These are phyloP conservation scores for Rotaria sp. DNA, from an alignment of 2,888 invertebrate genomes.

Conservation along the genomic window DNA sequence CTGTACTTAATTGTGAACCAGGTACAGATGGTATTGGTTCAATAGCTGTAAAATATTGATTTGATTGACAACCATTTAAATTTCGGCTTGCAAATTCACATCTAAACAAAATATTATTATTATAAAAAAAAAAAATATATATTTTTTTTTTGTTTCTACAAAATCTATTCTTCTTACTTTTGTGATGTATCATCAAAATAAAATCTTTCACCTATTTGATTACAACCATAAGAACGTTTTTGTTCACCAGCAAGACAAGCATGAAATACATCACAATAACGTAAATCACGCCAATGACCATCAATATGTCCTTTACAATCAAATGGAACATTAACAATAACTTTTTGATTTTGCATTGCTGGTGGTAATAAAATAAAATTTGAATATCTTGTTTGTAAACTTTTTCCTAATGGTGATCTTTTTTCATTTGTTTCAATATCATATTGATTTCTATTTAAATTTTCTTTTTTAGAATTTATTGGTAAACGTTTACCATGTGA, in stretches of 20 bases:
- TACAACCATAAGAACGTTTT: constrained; percentile 37
- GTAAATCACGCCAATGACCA: constrained; percentile 38
- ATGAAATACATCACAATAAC: constrained; percentile 40
- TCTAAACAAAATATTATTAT: neutral
- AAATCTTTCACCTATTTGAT: constrained; percentile 38
- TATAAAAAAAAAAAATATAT: neutral
- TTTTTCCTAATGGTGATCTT: neutral
- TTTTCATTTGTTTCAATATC: neutral
- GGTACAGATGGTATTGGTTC: neutral
- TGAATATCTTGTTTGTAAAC: neutral
- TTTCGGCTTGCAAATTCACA: constrained; percentile 35
- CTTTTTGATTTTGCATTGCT: neutral
- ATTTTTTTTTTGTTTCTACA: neutral
- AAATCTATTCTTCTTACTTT: neutral
- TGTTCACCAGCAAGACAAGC: constrained; percentile 37
- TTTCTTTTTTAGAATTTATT: neutral
- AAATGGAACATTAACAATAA: constrained; percentile 27
- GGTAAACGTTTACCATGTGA: constrained; percentile 21
- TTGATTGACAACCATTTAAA: constrained; percentile 27
- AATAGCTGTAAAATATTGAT: constrained; percentile 28
- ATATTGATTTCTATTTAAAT: too few relatives aligned
- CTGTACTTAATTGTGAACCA: neutral
- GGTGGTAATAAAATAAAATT: constrained; percentile 28
- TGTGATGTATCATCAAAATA: constrained; percentile 36
- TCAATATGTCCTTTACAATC: constrained; percentile 34